These are phyloP conservation scores for Philantomba maxwellii DNA, from an alignment of 2,113 vertebrate genomes.

Conservation along the genomic window DNA sequence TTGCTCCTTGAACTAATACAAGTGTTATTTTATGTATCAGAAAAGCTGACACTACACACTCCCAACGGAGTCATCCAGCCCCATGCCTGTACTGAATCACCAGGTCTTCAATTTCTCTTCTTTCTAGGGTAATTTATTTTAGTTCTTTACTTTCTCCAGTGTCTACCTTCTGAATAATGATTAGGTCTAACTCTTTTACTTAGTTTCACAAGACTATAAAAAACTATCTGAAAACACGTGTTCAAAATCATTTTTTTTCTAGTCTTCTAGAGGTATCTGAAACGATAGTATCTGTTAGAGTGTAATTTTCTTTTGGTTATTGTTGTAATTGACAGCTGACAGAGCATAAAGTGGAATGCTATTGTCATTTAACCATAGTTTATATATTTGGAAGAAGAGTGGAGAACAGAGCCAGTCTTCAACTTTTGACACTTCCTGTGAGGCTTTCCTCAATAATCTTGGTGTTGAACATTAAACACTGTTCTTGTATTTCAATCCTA, in stretches of 20 bases:
- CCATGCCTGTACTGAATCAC: not conserved
- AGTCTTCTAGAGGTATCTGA: not conserved
- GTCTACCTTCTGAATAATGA: not conserved
- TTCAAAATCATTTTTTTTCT: not conserved
- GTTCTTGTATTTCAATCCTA: not conserved
- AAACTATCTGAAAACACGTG: not conserved
- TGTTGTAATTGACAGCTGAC: not conserved
- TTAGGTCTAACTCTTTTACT: not conserved
- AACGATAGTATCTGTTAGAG: not conserved
- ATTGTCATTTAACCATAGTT: not conserved
- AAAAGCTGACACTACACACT: not conserved
- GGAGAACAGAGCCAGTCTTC: not conserved
- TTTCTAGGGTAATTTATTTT: constrained; percentile 31
- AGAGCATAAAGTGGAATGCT: not conserved
- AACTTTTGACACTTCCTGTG: not conserved
- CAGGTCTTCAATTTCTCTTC: constrained; percentile 5
- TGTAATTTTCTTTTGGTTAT: not conserved
- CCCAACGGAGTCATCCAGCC: not conserved
- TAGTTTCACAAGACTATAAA: not conserved
- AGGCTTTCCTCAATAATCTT: not conserved
- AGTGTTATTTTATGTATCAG: not conserved
- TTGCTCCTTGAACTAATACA: not conserved
- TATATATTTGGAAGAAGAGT: not conserved
- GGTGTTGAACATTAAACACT: not conserved
- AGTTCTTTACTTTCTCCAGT: constrained; percentile 25